Percentiles rank a stretch among this genome's conserved stretches.
These are phyloP conservation scores for Spilarctia lutea DNA, from an alignment of 2,888 invertebrate genomes.

Conservation along the genomic window DNA sequence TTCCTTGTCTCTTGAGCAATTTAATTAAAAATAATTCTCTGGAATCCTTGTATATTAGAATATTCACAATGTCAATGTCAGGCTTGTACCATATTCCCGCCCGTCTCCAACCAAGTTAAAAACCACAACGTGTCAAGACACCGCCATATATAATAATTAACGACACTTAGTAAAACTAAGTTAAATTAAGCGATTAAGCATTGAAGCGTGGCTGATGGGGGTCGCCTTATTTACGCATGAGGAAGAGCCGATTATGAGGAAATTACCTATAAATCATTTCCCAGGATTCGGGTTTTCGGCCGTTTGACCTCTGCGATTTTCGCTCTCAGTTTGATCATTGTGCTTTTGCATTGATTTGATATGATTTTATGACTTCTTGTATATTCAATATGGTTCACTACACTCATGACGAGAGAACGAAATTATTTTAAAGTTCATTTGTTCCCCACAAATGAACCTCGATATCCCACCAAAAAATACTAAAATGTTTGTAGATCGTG, in stretches of 20 bases:
- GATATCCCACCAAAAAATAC: no score
- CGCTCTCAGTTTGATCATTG: background rate
- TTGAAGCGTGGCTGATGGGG: constrained; percentile 51
- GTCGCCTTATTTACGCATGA: constrained; percentile 45
- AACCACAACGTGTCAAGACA: constrained; percentile 26
- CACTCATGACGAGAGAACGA: background rate
- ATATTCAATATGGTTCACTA: background rate
- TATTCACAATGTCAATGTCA: background rate
- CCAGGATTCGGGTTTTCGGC: constrained; percentile 12
- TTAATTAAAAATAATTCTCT: no score
- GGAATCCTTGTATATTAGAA: background rate
- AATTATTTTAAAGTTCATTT: no score
- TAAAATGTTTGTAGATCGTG: no score
- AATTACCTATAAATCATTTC: constrained; percentile 56
- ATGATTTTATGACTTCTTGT: background rate
- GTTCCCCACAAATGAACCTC: no score
- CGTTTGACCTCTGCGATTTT: background rate
- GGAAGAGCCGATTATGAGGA: constrained; percentile 48
- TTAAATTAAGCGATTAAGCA: constrained; percentile 54
- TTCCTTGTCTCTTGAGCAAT: background rate
- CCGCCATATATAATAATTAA: constrained; percentile 49
- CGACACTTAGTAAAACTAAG: constrained; percentile 54
- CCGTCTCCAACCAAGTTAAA: constrained; percentile 11
- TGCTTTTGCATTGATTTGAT: background rate
- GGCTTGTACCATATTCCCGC: background rate